These are phyloP conservation scores for Pyrrhura leucotis DNA, from an alignment of 2,797 vertebrate genomes.

Conservation along the genomic window DNA sequence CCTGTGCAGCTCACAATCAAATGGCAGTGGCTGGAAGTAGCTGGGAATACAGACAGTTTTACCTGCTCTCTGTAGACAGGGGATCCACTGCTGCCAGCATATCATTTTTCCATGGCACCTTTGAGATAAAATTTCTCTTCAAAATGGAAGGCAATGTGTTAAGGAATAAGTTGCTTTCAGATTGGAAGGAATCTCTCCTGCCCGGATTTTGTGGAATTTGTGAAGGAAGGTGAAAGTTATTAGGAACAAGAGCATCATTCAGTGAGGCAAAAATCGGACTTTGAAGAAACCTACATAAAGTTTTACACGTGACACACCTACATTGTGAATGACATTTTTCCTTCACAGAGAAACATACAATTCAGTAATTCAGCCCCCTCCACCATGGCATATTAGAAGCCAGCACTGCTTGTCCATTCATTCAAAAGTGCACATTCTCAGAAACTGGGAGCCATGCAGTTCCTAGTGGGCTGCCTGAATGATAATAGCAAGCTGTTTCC, in stretches of 20 bases:
- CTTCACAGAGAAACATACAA: constrained; percentile 52
- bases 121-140: background rate
- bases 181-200: background rate
- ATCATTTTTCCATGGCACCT: background rate
- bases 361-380: constrained; percentile 65
- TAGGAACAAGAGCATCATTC: constrained; percentile 29
- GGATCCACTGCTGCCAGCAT: background rate
- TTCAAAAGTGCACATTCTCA: constrained; percentile 57
- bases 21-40: background rate
- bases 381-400: background rate
- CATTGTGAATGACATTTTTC: constrained; percentile 58
- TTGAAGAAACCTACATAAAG: constrained; percentile 49
- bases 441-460: background rate
- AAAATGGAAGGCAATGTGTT: background rate
- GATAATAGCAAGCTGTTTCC: constrained; percentile 39
- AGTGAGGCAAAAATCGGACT: background rate
- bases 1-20: background rate
- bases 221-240: constrained; percentile 51
- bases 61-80: background rate
- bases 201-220: constrained; percentile 13
- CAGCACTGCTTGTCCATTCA: constrained; percentile 64
- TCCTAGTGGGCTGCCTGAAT: background rate
- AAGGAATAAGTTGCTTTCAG: background rate
- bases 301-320: constrained; percentile 68
- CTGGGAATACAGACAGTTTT: background rate